Evolutionary conservation across 2,797 vertebrate genomes (phyloP).

Genomic region (Pseudochirops corinnae): DNA sequence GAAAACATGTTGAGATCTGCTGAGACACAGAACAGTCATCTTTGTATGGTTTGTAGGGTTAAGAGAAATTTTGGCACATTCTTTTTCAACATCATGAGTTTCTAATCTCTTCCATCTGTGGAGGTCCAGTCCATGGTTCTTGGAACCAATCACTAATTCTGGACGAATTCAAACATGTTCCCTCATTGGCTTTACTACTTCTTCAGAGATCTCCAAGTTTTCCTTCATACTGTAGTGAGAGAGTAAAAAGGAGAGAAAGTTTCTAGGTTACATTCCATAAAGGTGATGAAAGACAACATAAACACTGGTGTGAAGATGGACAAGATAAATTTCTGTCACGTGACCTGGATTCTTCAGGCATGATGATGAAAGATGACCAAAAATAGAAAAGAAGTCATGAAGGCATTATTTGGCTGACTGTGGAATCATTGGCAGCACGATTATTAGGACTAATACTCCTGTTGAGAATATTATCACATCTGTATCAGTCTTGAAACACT

Average conservation of each 20-base stretch:
- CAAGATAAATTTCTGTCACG: constrained; percentile 89
- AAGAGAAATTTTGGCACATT: constrained; percentile 97
- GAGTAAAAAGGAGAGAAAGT: constrained; percentile 97
- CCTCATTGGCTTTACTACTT: constrained; percentile 98
- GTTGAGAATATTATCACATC: constrained; percentile 94
- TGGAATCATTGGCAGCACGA: constrained; percentile 96
- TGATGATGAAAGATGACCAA: constrained; percentile 95
- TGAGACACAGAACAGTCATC: constrained; percentile 95
- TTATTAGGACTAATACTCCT: constrained; percentile 95
- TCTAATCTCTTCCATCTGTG: constrained; percentile 96
- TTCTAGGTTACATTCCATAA: constrained; percentile 99
- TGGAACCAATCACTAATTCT: constrained; percentile 96
- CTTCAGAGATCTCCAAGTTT: constrained; percentile 96
- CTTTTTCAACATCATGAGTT: constrained; percentile 96
- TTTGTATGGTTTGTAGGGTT: constrained; percentile 96
- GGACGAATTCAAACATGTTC: constrained; percentile 97
- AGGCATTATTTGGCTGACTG: constrained; percentile 95
- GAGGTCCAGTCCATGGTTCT: constrained; percentile 96
- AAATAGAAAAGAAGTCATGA: constrained; percentile 97
- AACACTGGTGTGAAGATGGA: constrained; percentile 95
- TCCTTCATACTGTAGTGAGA: constrained; percentile 98
- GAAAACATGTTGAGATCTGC: constrained; percentile 90
- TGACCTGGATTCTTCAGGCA: constrained; percentile 94
- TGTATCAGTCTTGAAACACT: constrained; percentile 96
- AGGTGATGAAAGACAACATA: constrained; percentile 97